These are phyloP conservation scores for Mamestra brassicae DNA, from an alignment of 2,888 invertebrate genomes.

Conservation along the genomic window DNA sequence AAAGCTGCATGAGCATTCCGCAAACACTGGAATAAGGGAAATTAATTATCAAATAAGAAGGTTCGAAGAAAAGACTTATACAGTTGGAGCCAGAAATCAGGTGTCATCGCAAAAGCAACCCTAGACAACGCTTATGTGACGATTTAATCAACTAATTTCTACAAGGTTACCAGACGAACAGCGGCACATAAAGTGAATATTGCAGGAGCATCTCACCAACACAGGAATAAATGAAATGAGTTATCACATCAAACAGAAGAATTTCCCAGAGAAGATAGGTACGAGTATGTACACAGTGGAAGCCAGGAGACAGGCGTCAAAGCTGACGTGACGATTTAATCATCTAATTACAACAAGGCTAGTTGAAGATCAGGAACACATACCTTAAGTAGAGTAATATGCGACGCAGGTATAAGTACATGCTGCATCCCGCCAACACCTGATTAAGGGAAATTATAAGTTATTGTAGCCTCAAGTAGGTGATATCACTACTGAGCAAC, in stretches of 20 bases:
- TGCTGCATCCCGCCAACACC: constrained; percentile 27
- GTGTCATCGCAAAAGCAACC: too few species aligned
- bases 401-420: constrained; percentile 15
- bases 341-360: constrained; percentile 15
- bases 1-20: constrained; percentile 23
- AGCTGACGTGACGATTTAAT: neutral
- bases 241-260: too few species aligned
- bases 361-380: constrained; percentile 3
- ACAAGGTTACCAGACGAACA: too few species aligned
- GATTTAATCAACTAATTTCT: too few species aligned
- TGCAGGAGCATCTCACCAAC: too few species aligned
- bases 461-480: constrained; percentile 49
- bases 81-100: too few species aligned
- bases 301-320: neutral
- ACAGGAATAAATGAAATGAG: too few species aligned
- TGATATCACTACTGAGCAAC: constrained; percentile 53
- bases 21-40: constrained; percentile 29
- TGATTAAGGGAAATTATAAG: constrained; percentile 49
- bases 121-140: too few species aligned
- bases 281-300: too few species aligned
- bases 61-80: neutral
- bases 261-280: too few species aligned
- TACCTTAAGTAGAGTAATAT: constrained; percentile 4
- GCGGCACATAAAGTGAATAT: too few species aligned
- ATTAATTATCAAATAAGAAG: neutral